Evolutionary conservation across 2,888 invertebrate species (phyloP), one percentile per base, ranked within the genome.

Genomic region (Archaeoteleia sp.): DNA sequence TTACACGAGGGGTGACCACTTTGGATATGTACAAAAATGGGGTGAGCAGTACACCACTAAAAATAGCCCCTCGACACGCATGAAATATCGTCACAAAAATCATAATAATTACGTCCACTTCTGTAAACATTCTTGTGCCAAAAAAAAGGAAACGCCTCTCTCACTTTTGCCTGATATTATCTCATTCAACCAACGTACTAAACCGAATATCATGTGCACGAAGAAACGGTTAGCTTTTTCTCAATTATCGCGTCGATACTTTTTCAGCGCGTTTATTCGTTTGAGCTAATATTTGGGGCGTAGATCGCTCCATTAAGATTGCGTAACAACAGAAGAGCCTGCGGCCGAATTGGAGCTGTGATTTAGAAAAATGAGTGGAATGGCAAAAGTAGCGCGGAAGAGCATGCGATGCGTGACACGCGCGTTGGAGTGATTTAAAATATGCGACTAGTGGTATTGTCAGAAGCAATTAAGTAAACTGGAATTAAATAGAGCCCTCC

Each of bases 291-390:
- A 77, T 71, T 74, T 76, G 71, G 74, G 76, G 76, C 76, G 73
- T 76, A 71, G 61, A 70, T 54, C 54, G 63, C 66, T 67, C 74
- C 70, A 79, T 79, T 76, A 76, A 75, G 75, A 74, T 46, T 70
- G 57, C 65, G 73, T 61, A 70, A 55, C 69, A 60, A 53, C 51
- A 57, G n/a, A n/a, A 70, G 53, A 65, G 79, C 82, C 78, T 68
- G 55, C 67, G 77, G 82, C 77, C 75, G 76, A 76, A 80, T 81
- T 74, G 75, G 71, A 63, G 76, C 79, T 62, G 68, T 78, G 78
- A 77, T 74, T 78, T 62, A 80, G 78, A 79, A 82, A 62, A 46
- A 43, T 46, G 23, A 17, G 46, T n/a, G 9, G 61, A 61, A 49
- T 63, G 43, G 32, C 55, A 23, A 61, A 43, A 55, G 55, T 46